Conservation (phyloP, 2,797 vertebrate species). For the Macroramphosus scolopax region DNA sequence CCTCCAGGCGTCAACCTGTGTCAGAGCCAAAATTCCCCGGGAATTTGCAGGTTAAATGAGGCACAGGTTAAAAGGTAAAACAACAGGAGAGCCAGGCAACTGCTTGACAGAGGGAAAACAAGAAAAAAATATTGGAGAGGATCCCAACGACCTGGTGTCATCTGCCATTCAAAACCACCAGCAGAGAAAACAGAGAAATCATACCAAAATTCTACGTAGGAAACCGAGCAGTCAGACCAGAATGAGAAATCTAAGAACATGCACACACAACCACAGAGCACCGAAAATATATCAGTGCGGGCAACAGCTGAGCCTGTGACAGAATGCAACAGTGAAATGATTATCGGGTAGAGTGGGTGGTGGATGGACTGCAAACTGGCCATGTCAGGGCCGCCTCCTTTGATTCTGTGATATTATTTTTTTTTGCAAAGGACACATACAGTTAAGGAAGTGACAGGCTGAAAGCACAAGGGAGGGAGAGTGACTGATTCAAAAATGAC, state of each 20-base stretch:
- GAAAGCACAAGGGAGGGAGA: slow-evolving; percentile 28
- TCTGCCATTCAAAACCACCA: slow-evolving; percentile 12
- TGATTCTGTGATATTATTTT: slow-evolving; percentile 40
- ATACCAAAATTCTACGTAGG: not conserved
- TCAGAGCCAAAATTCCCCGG: slow-evolving; percentile 16
- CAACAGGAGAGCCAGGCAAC: slow-evolving; percentile 29
- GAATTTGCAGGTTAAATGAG: slow-evolving; percentile 44
- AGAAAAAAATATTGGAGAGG: slow-evolving; percentile 16
- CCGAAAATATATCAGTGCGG: slow-evolving; percentile 12
- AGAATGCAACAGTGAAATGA: slow-evolving; percentile 37
- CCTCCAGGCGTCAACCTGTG: slow-evolving; percentile 19
- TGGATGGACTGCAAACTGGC: slow-evolving; percentile 33
- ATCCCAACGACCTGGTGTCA: slow-evolving; percentile 32
- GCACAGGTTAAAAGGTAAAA: slow-evolving; percentile 38
- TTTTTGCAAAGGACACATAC: slow-evolving; percentile 43
- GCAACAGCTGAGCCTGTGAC: slow-evolving; percentile 26
- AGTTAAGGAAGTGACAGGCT: slow-evolving; percentile 42
- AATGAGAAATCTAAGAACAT: slow-evolving; percentile 7
- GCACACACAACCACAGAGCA: not conserved
- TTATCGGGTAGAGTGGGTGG: slow-evolving; percentile 34
- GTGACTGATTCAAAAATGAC: slow-evolving; percentile 39
- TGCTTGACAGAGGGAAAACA: slow-evolving; percentile 7
- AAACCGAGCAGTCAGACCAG: slow-evolving; percentile 6
- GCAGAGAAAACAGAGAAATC: slow-evolving; percentile 1
- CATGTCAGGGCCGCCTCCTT: slow-evolving; percentile 36